Evolutionary conservation across 2,113 vertebrate genomes (phyloP), one percentile per base, ranked within the genome.

Genomic region (Columba janthina): DNA sequence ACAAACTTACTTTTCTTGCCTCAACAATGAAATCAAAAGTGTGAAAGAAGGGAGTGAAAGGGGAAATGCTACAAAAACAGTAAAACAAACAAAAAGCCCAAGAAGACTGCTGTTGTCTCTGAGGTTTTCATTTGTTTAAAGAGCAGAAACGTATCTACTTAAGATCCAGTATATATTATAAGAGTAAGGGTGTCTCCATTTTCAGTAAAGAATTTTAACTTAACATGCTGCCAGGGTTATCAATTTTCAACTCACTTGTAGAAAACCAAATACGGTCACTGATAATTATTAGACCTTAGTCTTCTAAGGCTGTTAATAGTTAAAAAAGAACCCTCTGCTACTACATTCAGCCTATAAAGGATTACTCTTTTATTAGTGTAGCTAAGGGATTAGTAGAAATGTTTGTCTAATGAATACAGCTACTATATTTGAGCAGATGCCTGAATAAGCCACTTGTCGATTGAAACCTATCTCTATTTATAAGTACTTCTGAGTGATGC

Each of bases 341-440:
- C 94, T 76, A 91, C 90, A 89, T 69, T 94, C 32, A 85, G 66
- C 53, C 92, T 94, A 60, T 71, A 79, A 91, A 89, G 94, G 96
- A 97, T 94, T 94, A 90, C 73, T 93, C 90, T 97, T 97, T 96
- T 97, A 98, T 97, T 97, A 97, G 94, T 46, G 86, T 95, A 94
- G 93, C 89, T 85, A 61, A 96, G 95, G 96, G 96, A 97, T 97
- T 97, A 97, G 96, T 51, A 88, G 96, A 94, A 97, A 97, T 93
- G 95, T 96, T 96, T 97, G 71, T 93, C 94, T 97, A 97, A 98
- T 98, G 98, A 98, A 98, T 96, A 86, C 87, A 96, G 93, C 93
- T 93, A 96, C 98, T 98, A 96, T 98, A 98, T 97, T 96, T 97
- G 94, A 97, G 90, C 76, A 83, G 97, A 96, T 90, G 96, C 92